Percentiles rank a stretch among this genome's conserved stretches.
phyloP scores from a whole-genome alignment of 2,113 vertebrate species.

The rabbit (Oryctolagus cuniculus) region mOryCun1.1 NC_091434.1:139991501-139992000 shows the following conservation, averaged over 20 bases:
- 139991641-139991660: slow-evolving; percentile 12
- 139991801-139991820: slow-evolving; percentile 27
- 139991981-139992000: slow-evolving; percentile 31
- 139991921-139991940: slow-evolving; percentile 46
- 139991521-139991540: slow-evolving; percentile 47
- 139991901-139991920: not conserved
- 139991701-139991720: not conserved
- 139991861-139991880: not conserved
- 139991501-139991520: slow-evolving; percentile 1
- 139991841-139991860: slow-evolving; percentile 13
- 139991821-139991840: not conserved
- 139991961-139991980: slow-evolving; percentile 32
- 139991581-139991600: slow-evolving; percentile 16
- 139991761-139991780: not conserved
- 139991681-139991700: not conserved
- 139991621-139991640: slow-evolving; percentile 40
- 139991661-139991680: not conserved
- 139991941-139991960: not conserved
- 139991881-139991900: not conserved
- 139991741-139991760: not conserved
- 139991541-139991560: not conserved
- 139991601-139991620: slow-evolving; percentile 12
- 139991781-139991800: slow-evolving; percentile 3
- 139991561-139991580: slow-evolving; percentile 34
- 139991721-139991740: slow-evolving; percentile 24